Conservation (phyloP, 1,140 invertebrate species). For the Drosophila kurseongensis region DNA sequence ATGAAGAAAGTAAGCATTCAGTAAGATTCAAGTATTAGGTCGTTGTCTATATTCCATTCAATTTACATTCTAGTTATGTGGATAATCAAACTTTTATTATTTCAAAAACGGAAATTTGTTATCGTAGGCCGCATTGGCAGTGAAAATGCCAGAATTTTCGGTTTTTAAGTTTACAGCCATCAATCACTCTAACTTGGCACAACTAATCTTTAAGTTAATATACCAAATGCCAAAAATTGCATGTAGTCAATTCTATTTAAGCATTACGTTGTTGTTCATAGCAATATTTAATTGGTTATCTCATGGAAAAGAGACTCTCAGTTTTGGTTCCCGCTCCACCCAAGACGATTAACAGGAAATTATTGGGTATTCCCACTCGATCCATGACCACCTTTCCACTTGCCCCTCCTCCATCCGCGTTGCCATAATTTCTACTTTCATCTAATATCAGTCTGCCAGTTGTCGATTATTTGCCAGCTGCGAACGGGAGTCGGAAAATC, state of each 20-base stretch:
- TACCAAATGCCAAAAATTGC: conserved; percentile 6
- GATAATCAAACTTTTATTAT: too few relatives aligned
- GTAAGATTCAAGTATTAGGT: too few relatives aligned
- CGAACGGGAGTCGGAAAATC: conserved; percentile 44
- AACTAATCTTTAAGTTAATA: conserved; percentile 1
- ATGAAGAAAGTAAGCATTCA: too few relatives aligned
- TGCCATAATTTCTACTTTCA: conserved; percentile 12
- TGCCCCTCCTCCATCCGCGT: too few relatives aligned
- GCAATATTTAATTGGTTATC: neutral
- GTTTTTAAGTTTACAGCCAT: neutral
- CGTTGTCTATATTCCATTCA: too few relatives aligned
- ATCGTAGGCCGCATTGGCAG: too few relatives aligned
- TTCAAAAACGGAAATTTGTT: too few relatives aligned
- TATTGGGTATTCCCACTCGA: conserved; percentile 40
- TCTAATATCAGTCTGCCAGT: conserved; percentile 35
- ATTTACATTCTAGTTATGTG: too few relatives aligned
- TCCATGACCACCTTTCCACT: neutral
- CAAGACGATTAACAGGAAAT: conserved; percentile 41
- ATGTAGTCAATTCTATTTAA: neutral
- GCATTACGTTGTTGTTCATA: neutral
- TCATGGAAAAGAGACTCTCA: neutral
- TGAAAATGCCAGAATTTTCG: neutral
- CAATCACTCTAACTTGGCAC: neutral
- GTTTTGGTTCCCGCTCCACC: conserved; percentile 1
- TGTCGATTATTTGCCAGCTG: conserved; percentile 25